A percentile compares a stretch with the other conserved stretches of the same genome.
Evolutionary conservation across 2,113 vertebrate genomes (phyloP).

Genomic region (Heteronetta atricapilla): DNA sequence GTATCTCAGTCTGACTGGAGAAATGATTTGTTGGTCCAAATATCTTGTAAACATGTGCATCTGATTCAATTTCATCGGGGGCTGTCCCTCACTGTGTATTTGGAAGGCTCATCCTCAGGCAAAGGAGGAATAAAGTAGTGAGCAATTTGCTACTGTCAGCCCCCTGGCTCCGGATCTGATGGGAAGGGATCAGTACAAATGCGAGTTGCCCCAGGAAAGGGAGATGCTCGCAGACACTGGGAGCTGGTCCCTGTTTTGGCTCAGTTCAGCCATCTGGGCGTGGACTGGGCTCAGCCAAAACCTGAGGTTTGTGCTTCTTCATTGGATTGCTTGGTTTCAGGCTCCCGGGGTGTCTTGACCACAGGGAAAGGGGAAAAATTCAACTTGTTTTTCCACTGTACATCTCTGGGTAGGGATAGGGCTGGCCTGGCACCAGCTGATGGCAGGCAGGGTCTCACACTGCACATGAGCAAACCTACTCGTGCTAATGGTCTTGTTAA

Average conservation of each 20-base stretch:
- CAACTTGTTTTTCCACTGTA: background rate
- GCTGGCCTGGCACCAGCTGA: background rate
- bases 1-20: background rate
- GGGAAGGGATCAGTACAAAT: background rate
- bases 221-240: background rate
- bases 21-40: slow-evolving; percentile 38
- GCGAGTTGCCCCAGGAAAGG: background rate
- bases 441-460: background rate
- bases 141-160: background rate
- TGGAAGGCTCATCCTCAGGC: background rate
- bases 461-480: background rate
- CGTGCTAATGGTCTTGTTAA: slow-evolving; percentile 33
- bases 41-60: background rate
- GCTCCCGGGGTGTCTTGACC: background rate
- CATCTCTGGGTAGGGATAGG: background rate
- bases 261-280: rapidly evolving
- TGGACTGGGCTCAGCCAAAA: rapidly evolving
- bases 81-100: background rate
- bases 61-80: slow-evolving; percentile 24
- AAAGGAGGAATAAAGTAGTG: slow-evolving; percentile 5
- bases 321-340: background rate
- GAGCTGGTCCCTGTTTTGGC: background rate
- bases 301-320: background rate
- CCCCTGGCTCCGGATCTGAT: background rate
- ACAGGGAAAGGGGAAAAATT: background rate